Evolutionary conservation across 2,113 vertebrate genomes (phyloP), one percentile per base, ranked within the genome.

Genomic region (Siniperca knerii): DNA sequence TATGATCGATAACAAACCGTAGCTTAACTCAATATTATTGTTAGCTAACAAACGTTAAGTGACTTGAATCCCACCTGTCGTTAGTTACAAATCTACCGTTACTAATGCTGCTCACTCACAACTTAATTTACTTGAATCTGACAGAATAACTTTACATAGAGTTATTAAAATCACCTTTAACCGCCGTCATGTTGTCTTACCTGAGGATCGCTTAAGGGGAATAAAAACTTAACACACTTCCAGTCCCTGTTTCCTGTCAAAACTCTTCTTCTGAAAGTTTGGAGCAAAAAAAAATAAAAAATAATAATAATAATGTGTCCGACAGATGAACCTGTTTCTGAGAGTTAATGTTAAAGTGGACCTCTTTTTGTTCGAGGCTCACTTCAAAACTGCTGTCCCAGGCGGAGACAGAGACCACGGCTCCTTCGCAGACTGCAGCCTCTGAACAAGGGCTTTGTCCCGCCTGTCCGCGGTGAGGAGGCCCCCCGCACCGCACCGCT

Each of bases 381-480:
- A 64, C 44, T 15, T 33, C 10, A 0, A 60, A 48, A 23, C 40
- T 37, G n/a, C 52, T 18, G 75, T 83, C 23, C 54, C 25, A 2
- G 44, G 29, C 60, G n/a, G 65, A 82, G 29, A 67, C 48, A 18
- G 54, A 55, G 21, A 64, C 76, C 72, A 29, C 86, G 70, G 48
- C 55, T 21, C 29, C 65, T 66, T 40, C 48, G 2, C 46, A 18
- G 25, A 10, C 75, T 2, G 6, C 79, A 5, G 75, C 64, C 64
- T 42, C 15, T 52, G 70, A 83, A 79, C 89, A 89, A 92, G 83
- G 78, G 90, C 85, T 83, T 85, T 85, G 92, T 92, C 87, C 85
- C 85, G 83, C 90, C 84, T 57, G 82, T 80, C 67, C 82, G 85
- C 85, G 44, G 79, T 44, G 82, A 88, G 75, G 76, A 81, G 88